A percentile compares a stretch with the other conserved stretches of the same genome.
Conservation (phyloP, 2,888 invertebrate species). For the Scelioninae gen. 1 region DNA sequence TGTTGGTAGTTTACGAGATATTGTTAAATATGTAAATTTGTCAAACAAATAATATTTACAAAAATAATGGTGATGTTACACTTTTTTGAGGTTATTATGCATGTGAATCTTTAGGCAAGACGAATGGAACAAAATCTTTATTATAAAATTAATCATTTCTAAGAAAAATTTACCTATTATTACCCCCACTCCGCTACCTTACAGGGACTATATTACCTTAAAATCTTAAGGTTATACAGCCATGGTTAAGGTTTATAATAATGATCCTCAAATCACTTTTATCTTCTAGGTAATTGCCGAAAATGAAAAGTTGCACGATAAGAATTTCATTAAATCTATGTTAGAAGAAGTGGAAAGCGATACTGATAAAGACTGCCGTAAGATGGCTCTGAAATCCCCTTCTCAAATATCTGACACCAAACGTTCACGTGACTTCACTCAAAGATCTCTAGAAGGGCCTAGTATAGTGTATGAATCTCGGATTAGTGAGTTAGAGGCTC, state of each 20-base stretch:
- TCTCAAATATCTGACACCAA: conserved; percentile 41
- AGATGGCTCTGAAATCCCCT: conserved; percentile 35
- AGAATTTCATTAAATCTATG: conserved; percentile 88
- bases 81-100: too few species aligned
- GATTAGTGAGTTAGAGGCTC: conserved; percentile 93
- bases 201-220: too few species aligned
- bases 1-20: too few species aligned
- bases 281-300: conserved; percentile 88
- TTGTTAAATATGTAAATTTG: too few species aligned
- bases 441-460: conserved; percentile 88
- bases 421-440: conserved; percentile 50
- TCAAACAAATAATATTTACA: too few species aligned
- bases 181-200: too few species aligned
- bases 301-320: conserved; percentile 92
- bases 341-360: conserved; percentile 83
- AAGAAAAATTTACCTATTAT: too few species aligned
- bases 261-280: not conserved
- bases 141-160: too few species aligned
- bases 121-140: too few species aligned
- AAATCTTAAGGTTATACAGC: too few species aligned
- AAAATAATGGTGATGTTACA: too few species aligned
- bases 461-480: conserved; percentile 93
- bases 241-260: not conserved
- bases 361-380: conserved; percentile 71
- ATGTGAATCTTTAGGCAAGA: too few species aligned